Evolutionary conservation across 2,888 invertebrate genomes (phyloP), one percentile per base, ranked within the genome.

Genomic region (Perizoma affinitatum): DNA sequence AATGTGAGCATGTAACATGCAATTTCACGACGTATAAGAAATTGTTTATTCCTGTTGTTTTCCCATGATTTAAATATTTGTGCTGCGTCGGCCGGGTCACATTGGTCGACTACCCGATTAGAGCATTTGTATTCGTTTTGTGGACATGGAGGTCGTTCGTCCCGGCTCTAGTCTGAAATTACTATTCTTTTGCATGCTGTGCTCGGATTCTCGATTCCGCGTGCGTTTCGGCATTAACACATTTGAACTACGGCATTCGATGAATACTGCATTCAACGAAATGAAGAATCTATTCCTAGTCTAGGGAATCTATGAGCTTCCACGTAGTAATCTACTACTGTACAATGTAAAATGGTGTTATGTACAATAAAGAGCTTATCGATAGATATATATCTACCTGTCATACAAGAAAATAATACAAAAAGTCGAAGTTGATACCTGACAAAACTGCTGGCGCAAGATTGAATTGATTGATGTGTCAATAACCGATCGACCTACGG

Each of bases 61-160:
- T 76, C 72, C 58, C 74, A 74, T 80, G 78, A 82, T 82, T 78
- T 79, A 83, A 80, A 70, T 70, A 71, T 70, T 76, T 74, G 71
- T 77, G 72, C 66, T 69, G 69, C 71, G 75, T 73, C 71, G 76
- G 65, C 52, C 58, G 61, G 80, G 74, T 76, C 76, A 72, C 78
- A 76, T 74, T 78, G 78, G 71, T 75, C 73, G 79, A 76, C 76
- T 75, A 73, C 71, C 58, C 73, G 77, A 80, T 76, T 79, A 80
- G 76, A 69, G 59, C 80, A 86, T 91, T 90, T 82, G 87, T 91
- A 91, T 91, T 90, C 91, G 82, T 75, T 82, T 75, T 75, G 84
- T 83, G 75, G 70, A 72, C 74, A 55, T 82, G 72, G 86, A 91
- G 91, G 91, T 91, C 91, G 89, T 92, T 92, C 89, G 89, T 87